phyloP scores from a whole-genome alignment of 1,140 invertebrate genomes.

The Elymnias hypermnestra region DNA sequence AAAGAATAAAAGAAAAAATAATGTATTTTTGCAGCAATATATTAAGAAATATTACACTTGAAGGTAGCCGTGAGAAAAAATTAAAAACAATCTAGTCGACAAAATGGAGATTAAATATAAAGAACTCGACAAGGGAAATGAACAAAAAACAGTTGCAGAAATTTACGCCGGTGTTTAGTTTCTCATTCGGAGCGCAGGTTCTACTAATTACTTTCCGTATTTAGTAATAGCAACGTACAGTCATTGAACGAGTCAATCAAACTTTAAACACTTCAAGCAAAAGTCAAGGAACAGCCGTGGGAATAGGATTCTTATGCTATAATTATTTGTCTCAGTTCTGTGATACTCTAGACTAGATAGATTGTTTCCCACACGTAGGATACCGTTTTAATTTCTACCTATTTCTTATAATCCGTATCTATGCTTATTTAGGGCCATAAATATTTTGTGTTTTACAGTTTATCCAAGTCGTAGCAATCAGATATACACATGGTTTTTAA shows the following conservation, averaged over 20 bases:
- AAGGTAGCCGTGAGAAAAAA: too few relatives aligned
- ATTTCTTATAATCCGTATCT: neutral
- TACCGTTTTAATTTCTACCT: neutral
- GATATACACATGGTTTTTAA: neutral
- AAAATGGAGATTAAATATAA: neutral
- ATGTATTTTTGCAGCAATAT: too few relatives aligned
- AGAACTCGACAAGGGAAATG: neutral
- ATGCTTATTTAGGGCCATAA: too few relatives aligned
- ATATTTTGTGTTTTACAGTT: too few relatives aligned
- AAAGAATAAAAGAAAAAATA: too few relatives aligned
- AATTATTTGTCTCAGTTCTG: neutral
- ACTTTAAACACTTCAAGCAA: conserved; percentile 1
- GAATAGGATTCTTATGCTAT: conserved; percentile 7
- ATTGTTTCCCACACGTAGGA: conserved; percentile 9
- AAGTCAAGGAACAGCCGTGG: conserved; percentile 5
- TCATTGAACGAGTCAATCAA: conserved; percentile 6
- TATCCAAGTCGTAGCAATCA: too few relatives aligned
- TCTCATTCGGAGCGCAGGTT: neutral
- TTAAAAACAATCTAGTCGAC: too few relatives aligned
- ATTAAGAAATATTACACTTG: too few relatives aligned
- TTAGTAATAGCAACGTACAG: neutral
- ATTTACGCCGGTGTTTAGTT: neutral
- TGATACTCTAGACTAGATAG: neutral
- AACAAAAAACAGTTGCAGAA: neutral
- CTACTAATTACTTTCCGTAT: conserved; percentile 1